Evolutionary conservation across 2,888 invertebrate genomes (phyloP), one percentile per base, ranked within the genome.

Genomic region (Tholera decimalis): DNA sequence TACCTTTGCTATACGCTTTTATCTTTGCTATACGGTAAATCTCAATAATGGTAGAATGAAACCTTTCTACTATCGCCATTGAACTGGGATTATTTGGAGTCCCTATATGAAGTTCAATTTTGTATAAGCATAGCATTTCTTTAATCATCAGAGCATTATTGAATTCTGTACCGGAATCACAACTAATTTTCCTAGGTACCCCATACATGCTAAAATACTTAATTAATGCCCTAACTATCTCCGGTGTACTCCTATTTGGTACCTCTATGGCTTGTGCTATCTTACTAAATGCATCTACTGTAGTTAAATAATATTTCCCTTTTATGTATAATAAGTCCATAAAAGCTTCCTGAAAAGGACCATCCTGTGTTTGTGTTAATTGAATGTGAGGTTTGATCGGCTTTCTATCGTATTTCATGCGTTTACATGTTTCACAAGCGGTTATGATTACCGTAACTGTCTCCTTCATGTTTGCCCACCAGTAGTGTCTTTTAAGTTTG

Each of bases 21-120:
- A 22, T 43, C 41, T 43, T 43, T 43, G 41, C 47, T 26, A 28
- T 44, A 24, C n/a, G n/a, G n/a, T n/a, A n/a, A n/a, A n/a, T n/a
- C n/a, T n/a, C n/a, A n/a, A n/a, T n/a, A 30, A 30, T 49, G 30
- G 49, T 49, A 11, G 49, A 46, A 26, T 46, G 44, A 46, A 46
- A 46, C 22, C 44, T 46, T 46, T 46, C 44, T 46, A 46, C 44
- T 46, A 46, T n/a, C 26, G 24, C 44, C 44, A 24, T 43, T 6
- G 22, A 43, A 43, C 43, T 43, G 43, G 43, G 43, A 43, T 43
- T 43, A 2, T 43, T 43, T 43, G 43, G 43, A 6, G 41, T 41
- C 20, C 41, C 20, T 5, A 41, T 41, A 41, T 41, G 41, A 11
- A 41, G 43, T 43, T 43, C 43, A 43, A 43, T 43, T 43, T 43